phyloP scores from a whole-genome alignment of 2,888 invertebrate genomes.

The Camponotus fellah region DNA sequence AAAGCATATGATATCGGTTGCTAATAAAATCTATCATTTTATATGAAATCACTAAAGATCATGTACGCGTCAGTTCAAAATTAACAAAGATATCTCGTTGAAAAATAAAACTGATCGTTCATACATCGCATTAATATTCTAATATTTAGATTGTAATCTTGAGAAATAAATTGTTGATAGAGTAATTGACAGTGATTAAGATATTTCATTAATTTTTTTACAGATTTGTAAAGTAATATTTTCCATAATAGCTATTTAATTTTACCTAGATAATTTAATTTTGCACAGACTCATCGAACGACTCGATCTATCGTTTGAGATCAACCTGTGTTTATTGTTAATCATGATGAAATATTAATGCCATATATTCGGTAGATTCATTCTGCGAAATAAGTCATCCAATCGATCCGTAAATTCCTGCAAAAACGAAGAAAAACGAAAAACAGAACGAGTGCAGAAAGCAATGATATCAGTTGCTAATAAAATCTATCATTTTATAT shows the following conservation, averaged over 20 bases:
- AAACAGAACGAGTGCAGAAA: neutral
- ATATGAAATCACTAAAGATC: neutral
- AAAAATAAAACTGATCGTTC: neutral
- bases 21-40: neutral
- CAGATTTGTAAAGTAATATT: neutral
- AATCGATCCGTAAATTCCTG: too few species aligned
- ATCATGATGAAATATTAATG: neutral
- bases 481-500: neutral
- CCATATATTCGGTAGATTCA: too few species aligned
- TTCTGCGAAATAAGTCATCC: too few species aligned
- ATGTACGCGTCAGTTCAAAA: neutral
- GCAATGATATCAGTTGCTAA: neutral
- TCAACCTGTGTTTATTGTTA: neutral
- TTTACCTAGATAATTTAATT: conserved; percentile 1
- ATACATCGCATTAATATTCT: too few species aligned
- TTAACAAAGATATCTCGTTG: neutral
- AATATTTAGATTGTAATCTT: neutral
- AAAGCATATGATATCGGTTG: neutral
- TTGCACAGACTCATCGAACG: neutral
- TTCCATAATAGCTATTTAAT: neutral
- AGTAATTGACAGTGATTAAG: neutral
- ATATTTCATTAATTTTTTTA: neutral
- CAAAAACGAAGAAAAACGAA: too few species aligned
- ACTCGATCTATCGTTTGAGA: neutral
- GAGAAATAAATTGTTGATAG: neutral